These are phyloP conservation scores for Gallirallus australis DNA, from an alignment of 2,797 vertebrate species.

Conservation along the genomic window DNA sequence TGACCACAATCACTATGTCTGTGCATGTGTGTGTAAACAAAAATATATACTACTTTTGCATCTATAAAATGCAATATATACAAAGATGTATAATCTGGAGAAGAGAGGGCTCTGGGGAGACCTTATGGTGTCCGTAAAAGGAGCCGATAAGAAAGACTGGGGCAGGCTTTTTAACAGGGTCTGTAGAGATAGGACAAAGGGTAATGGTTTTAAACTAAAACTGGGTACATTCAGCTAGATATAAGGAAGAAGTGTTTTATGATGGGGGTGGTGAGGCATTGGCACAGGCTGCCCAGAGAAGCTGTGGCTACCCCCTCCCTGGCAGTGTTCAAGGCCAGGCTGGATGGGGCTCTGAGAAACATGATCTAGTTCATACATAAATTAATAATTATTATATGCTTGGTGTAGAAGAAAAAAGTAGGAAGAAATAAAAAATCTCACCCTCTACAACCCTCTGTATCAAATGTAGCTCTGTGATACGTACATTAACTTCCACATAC, in stretches of 20 bases:
- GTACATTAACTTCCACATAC: neutral
- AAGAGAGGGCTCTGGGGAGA: neutral
- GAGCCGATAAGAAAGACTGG: neutral
- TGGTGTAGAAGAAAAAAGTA: neutral
- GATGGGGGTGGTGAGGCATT: neutral
- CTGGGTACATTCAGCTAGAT: neutral
- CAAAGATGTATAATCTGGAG: neutral
- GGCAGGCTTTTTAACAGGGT: neutral
- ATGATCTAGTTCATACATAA: neutral
- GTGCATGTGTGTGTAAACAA: neutral
- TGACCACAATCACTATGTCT: neutral
- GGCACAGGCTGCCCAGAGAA: neutral
- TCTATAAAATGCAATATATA: neutral
- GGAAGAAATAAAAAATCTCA: neutral
- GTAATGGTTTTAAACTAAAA: neutral
- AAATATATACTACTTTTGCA: neutral
- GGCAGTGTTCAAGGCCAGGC: neutral
- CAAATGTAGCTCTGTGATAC: neutral
- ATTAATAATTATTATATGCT: neutral
- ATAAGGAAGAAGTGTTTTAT: neutral
- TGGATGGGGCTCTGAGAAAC: accelerated
- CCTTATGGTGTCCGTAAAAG: neutral
- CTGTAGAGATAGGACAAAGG: neutral
- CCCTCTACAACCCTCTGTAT: neutral
- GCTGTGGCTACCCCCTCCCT: neutral